These are phyloP conservation scores for Aegotheles bennettii DNA, from an alignment of 2,113 vertebrate genomes.

Conservation along the genomic window DNA sequence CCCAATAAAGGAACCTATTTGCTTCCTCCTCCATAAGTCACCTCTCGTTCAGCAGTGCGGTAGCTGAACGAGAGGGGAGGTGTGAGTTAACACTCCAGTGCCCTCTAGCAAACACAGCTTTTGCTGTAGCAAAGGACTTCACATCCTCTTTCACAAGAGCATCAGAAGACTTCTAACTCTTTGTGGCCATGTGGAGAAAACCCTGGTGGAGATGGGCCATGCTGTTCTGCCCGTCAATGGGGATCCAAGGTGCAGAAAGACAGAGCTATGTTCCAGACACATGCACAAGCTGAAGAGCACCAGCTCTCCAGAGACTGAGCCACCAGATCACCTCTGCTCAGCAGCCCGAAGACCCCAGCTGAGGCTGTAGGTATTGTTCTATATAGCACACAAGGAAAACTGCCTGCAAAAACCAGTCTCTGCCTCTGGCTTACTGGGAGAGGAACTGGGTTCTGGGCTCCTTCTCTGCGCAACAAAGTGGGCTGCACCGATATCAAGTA, in stretches of 20 bases:
- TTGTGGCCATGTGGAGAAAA: neutral
- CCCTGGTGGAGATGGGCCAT: neutral
- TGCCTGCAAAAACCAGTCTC: neutral
- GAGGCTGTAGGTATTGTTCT: neutral
- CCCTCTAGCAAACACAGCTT: neutral
- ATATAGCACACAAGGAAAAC: rapidly evolving
- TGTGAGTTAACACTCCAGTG: neutral
- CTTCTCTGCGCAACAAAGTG: neutral
- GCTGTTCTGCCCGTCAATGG: neutral
- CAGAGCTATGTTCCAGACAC: neutral
- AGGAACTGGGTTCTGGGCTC: neutral
- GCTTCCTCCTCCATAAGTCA: slow-evolving; percentile 34
- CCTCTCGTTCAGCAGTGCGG: neutral
- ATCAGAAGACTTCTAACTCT: neutral
- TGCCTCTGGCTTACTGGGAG: neutral
- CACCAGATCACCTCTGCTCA: neutral
- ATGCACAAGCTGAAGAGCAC: neutral
- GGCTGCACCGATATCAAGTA: neutral
- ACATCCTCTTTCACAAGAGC: neutral
- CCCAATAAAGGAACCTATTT: slow-evolving; percentile 21
- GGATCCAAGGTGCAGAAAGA: neutral
- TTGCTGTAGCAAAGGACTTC: neutral
- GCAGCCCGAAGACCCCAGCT: no score
- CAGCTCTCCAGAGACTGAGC: neutral
- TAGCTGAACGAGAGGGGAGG: neutral